phyloP scores from a whole-genome alignment of 2,888 invertebrate genomes.

The Andrena trimmerana region DNA sequence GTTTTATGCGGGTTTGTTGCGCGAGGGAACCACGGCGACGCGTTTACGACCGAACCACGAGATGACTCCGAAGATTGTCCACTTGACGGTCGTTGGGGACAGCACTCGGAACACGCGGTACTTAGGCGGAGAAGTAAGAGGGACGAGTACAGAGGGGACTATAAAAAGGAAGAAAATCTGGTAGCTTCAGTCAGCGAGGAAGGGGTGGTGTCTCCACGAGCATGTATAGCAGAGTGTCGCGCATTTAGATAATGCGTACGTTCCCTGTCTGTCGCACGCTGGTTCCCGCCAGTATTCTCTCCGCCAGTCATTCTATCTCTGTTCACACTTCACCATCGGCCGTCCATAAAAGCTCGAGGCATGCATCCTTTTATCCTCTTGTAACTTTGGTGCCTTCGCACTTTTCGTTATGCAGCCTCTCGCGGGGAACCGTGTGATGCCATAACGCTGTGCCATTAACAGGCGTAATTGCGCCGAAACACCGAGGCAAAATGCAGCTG shows the following conservation, averaged over 20 bases:
- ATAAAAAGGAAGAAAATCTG: conserved; percentile 47
- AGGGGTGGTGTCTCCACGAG: conserved; percentile 51
- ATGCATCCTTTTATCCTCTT: conserved; percentile 85
- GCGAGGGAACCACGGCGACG: conserved; percentile 59
- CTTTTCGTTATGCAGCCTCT: conserved; percentile 69
- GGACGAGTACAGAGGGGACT: conserved; percentile 15
- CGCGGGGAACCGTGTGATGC: conserved; percentile 64
- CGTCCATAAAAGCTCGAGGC: conserved; percentile 81
- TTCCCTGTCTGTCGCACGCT: conserved; percentile 57
- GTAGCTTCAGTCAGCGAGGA: conserved; percentile 47
- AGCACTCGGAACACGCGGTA: conserved; percentile 65
- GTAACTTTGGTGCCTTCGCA: conserved; percentile 79
- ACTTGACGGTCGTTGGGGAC: conserved; percentile 71
- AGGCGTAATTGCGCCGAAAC: conserved; percentile 82
- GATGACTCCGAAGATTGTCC: conserved; percentile 65
- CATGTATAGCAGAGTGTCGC: conserved; percentile 76
- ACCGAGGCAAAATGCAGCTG: conserved; percentile 65
- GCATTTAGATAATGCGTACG: conserved; percentile 83
- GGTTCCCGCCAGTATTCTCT: conserved; percentile 60
- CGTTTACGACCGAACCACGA: conserved; percentile 39
- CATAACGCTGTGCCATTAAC: conserved; percentile 78
- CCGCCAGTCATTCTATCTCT: conserved; percentile 66
- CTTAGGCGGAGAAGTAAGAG: conserved; percentile 47
- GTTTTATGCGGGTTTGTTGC: not conserved
- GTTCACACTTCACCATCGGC: conserved; percentile 71